Conservation (phyloP, 2,113 vertebrate genomes). For the Fulica atra region DNA sequence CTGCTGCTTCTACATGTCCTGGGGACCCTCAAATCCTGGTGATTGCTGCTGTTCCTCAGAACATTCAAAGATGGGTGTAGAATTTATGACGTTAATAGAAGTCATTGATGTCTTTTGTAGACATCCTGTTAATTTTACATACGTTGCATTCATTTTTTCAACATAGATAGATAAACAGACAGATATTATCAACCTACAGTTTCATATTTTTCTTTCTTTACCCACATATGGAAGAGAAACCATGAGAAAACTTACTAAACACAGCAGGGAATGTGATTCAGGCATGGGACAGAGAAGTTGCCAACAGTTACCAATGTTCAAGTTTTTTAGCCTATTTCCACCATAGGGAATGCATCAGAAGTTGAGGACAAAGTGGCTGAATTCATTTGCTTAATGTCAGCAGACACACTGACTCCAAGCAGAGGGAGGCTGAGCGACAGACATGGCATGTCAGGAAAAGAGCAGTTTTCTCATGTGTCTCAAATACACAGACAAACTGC, state of each 20-base stretch:
- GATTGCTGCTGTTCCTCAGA: neutral
- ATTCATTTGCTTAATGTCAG: neutral
- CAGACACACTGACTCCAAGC: neutral
- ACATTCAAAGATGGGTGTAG: neutral
- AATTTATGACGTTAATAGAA: neutral
- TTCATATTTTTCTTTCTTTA: constrained; percentile 13
- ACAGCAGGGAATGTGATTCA: neutral
- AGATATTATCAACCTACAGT: neutral
- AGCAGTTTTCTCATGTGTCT: fast-evolving
- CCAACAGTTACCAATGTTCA: neutral
- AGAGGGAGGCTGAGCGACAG: neutral
- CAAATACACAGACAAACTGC: neutral
- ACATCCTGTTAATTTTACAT: neutral
- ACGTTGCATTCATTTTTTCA: neutral
- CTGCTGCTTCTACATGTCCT: neutral
- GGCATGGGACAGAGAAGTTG: neutral
- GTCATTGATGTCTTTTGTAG: neutral
- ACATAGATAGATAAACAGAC: neutral
- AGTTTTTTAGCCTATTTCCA: neutral
- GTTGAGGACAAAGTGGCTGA: neutral
- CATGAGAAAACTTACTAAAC: neutral
- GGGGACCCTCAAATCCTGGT: neutral
- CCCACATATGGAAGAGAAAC: neutral
- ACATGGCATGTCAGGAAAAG: fast-evolving
- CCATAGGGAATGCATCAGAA: neutral